A percentile compares a stretch with the other conserved stretches of the same genome.
phyloP scores from a whole-genome alignment of 1,140 invertebrate species.

The Sipha flava region DNA sequence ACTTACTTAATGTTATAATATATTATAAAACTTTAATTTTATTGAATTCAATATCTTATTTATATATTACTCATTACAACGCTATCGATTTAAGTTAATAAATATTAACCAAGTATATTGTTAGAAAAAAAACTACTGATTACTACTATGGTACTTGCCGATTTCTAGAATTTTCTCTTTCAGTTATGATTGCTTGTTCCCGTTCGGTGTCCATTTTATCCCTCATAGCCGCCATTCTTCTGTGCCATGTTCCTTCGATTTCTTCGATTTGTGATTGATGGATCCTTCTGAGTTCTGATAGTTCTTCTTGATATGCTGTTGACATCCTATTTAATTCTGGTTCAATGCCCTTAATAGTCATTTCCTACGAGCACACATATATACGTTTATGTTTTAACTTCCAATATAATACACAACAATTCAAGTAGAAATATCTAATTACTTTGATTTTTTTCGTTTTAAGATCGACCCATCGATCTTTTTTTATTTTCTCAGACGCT shows the following conservation, averaged over 20 bases:
- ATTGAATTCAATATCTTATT: too few species aligned
- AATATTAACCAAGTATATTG: too few species aligned
- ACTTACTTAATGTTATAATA: background rate
- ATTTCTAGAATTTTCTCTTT: slow-evolving; percentile 41
- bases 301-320: slow-evolving; percentile 52
- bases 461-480: slow-evolving; percentile 58
- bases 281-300: slow-evolving; percentile 49
- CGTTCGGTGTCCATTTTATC: slow-evolving; percentile 47
- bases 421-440: slow-evolving; percentile 6
- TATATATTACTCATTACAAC: too few species aligned
- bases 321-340: slow-evolving; percentile 60
- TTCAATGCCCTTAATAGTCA: slow-evolving; percentile 64
- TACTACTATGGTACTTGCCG: slow-evolving; percentile 27
- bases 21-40: too few species aligned
- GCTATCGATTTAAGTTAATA: too few species aligned
- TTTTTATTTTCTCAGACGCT: slow-evolving; percentile 56
- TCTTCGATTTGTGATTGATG: slow-evolving; percentile 54
- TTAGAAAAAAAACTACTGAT: too few species aligned
- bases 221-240: slow-evolving; percentile 46
- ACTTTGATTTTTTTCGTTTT: slow-evolving; percentile 65
- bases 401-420: slow-evolving; percentile 30
- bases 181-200: slow-evolving; percentile 48
- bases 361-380: slow-evolving; percentile 46
- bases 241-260: slow-evolving; percentile 48
- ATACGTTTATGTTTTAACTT: slow-evolving; percentile 6